A percentile compares a stretch with the other conserved stretches of the same genome.
Evolutionary conservation across 2,113 vertebrate genomes (phyloP).

Genomic region (Platysteira castanea): DNA sequence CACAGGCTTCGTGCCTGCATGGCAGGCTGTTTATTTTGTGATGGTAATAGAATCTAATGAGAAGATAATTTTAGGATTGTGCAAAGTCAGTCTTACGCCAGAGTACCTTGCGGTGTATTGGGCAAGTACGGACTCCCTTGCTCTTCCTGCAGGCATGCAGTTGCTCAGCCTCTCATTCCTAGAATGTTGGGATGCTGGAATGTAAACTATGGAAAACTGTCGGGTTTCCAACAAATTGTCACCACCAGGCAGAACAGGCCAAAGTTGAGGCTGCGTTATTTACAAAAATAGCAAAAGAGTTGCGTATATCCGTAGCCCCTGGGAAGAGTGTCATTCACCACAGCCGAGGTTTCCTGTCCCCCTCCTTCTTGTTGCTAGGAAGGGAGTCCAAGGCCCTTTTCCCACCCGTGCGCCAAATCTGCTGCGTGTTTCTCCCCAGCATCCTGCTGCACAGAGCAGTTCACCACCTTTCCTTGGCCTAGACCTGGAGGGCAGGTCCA

Average conservation of each 20-base stretch:
- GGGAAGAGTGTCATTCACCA: neutral
- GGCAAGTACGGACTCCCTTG: neutral
- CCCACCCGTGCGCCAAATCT: rapidly evolving
- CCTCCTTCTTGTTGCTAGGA: neutral
- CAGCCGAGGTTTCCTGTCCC: neutral
- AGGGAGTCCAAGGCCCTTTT: neutral
- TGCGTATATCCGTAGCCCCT: rapidly evolving
- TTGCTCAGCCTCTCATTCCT: neutral
- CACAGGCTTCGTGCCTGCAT: neutral
- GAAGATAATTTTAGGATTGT: neutral
- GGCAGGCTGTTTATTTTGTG: neutral
- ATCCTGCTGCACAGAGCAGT: neutral
- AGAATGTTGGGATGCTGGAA: neutral
- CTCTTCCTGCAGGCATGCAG: neutral
- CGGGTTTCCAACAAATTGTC: neutral
- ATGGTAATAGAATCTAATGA: neutral
- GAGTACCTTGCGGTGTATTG: neutral
- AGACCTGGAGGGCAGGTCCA: neutral
- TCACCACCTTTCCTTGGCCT: neutral
- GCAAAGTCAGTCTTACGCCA: neutral
- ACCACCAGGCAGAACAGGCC: neutral
- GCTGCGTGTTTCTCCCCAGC: neutral
- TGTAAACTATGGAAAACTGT: neutral
- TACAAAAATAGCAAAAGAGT: neutral
- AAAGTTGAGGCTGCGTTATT: neutral